Evolutionary conservation across 1,140 invertebrate species (phyloP).

Genomic region (Drosophila guanche): DNA sequence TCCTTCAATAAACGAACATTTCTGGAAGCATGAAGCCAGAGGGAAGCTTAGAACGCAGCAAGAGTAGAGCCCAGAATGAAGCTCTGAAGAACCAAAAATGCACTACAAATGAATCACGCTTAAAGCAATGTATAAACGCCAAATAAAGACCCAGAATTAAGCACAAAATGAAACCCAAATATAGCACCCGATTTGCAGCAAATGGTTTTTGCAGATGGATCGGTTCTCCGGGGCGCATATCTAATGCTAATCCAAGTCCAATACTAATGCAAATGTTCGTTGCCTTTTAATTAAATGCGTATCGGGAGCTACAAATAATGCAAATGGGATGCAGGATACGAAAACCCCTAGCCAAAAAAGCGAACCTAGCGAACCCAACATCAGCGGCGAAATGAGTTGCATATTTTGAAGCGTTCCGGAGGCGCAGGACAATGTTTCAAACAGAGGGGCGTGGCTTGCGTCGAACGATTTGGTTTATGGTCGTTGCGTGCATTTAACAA

Average conservation of each 20-base stretch:
- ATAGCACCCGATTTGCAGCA: too few relatives aligned
- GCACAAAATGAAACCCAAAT: too few relatives aligned
- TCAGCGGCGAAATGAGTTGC: constrained; percentile 58
- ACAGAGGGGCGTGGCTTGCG: constrained; percentile 58
- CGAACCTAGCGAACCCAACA: too few relatives aligned
- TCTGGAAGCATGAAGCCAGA: too few relatives aligned
- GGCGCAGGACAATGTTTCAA: constrained; percentile 38
- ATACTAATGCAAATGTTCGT: constrained; percentile 40
- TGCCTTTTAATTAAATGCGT: constrained; percentile 74
- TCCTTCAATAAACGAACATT: too few relatives aligned
- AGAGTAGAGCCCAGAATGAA: too few relatives aligned
- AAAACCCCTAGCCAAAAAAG: constrained; percentile 14
- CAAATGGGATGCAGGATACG: constrained; percentile 42
- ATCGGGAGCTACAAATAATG: constrained; percentile 74
- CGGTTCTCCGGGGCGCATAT: background rate
- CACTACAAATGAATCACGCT: too few relatives aligned
- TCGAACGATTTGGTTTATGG: constrained; percentile 76
- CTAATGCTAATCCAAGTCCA: constrained; percentile 40
- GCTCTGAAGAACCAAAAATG: too few relatives aligned
- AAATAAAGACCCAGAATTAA: too few relatives aligned
- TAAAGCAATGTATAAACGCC: too few relatives aligned
- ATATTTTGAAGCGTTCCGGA: constrained; percentile 55
- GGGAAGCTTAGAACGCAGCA: too few relatives aligned
- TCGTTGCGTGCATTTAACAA: constrained; percentile 73
- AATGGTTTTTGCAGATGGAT: too few relatives aligned